Base-by-base conservation (phyloP, 2,888 invertebrate species). In the Drepanosiphum platanoidis region DNA sequence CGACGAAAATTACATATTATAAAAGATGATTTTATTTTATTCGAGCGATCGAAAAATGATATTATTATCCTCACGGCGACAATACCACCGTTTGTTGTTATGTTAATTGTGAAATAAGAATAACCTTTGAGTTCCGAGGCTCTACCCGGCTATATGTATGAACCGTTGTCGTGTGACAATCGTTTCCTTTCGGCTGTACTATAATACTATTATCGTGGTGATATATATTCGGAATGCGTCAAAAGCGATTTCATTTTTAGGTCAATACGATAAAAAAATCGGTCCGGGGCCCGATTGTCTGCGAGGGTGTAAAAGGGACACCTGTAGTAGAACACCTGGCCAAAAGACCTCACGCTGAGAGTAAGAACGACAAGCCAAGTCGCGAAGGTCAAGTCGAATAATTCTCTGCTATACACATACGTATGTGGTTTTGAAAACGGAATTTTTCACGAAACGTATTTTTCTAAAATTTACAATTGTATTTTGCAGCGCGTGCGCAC, bases 241-340 rank as follows among this genome's bases (percentile, higher is more conserved):
- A 84, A 9, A 39, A 84, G 52, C 52, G 75, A 77, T 84, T 84
- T 84, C 75, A 58, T 68, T 68, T 75, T 75, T 84, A 77, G 84
- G 84, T 75, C 66, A 77, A 84, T 75, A 70, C 68, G 68, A 75
- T 68, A 77, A 58, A 84, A 84, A 77, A 84, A 39, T n/a, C n/a
- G n/a, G 83, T 81, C 13, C n/a, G 39, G 68, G 32, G 75, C 13
- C 52, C 68, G 36, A 75, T 84, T 77, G 77, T 77, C 58, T 68
- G 77, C 36, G 58, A 77, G 36, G 66, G 52, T n/a, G n/a, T 75
- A 68, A 52, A 70, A 68, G 52, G 68, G 34, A 77, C 84, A 84
- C 84, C 83, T 75, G 81, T 81, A 61, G 77, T 70, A 42, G 52
- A 84, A 84, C 84, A 84, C 84, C 84, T 84, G 84, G 84, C 66